Base-by-base conservation (phyloP, 2,888 invertebrate genomes). In the Drosophila siamana region DNA sequence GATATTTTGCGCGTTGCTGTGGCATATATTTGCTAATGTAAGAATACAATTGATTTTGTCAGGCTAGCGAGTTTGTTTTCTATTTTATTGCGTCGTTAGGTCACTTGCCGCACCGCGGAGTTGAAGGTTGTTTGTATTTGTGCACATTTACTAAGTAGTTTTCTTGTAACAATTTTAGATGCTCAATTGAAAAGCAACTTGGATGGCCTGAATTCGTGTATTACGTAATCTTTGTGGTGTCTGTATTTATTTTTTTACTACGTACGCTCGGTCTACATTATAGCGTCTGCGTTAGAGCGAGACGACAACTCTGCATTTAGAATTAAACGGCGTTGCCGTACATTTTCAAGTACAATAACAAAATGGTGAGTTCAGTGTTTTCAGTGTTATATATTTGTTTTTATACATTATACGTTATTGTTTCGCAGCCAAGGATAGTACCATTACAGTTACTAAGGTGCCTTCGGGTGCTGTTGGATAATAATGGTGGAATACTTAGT, bases 351-450 rank as follows among this genome's bases (percentile, higher is more conserved):
- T 38, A 4, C 16, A 26, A 48, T 15, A 30, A 55, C 28, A 41
- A 30, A 33, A 84, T 86, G 85, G 85, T 86, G 63, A 86, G 85
- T 79, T 54, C 48, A 13, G 9, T 24, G 16, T 41, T 54, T 26
- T 9, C 15, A 4, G 15, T 11, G 7, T 36, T 13, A 24, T 33
- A 43, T 52, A 16, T 16, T 50, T 68, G n/a, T 38, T 68, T 72
- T 80, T 89, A 15, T 28, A 22, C n/a, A n/a, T n/a, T n/a, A n/a
- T n/a, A n/a, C n/a, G n/a, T n/a, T 26, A 4, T 93, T 92, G 91
- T 92, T 71, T 93, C 95, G 68, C 94, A 98, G 98, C 98, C 98
- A 65, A 96, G 98, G 50, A 98, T 98, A 90, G 97, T 98, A 93
- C 98, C 98, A 55, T 93, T 96, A 78, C 96, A 98, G 91, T 93